Percentiles rank a stretch among this genome's conserved stretches.
Evolutionary conservation across 2,888 invertebrate species (phyloP).

Genomic region (Seira sanloemensis): DNA sequence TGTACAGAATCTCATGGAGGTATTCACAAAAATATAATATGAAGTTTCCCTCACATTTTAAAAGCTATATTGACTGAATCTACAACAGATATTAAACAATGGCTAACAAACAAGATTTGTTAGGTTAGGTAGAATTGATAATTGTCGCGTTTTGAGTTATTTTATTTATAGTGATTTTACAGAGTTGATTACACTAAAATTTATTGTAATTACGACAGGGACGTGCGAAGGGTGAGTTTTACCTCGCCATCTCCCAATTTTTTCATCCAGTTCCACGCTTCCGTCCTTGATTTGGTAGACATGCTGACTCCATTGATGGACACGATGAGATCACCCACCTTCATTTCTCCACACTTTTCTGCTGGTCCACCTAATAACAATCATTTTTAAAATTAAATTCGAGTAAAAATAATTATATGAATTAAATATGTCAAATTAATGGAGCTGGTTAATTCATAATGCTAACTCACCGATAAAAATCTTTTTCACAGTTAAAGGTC

Average conservation of each 20-base stretch:
- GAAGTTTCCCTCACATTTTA: neutral
- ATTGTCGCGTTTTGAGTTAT: neutral
- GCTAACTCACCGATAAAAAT: constrained; percentile 89
- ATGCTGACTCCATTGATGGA: constrained; percentile 89
- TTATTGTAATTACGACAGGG: constrained; percentile 63
- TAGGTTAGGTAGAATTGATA: neutral
- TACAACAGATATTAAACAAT: constrained; percentile 14
- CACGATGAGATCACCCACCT: constrained; percentile 91
- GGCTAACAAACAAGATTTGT: constrained; percentile 2
- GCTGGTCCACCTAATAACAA: constrained; percentile 87
- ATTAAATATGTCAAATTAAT: neutral
- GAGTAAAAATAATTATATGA: neutral
- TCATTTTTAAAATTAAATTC: constrained; percentile 18
- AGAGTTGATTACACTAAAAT: neutral
- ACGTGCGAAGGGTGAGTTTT: constrained; percentile 79
- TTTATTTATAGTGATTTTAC: neutral
- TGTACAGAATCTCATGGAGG: constrained; percentile 45
- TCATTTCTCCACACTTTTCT: constrained; percentile 88
- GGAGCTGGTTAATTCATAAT: no score
- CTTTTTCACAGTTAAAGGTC: constrained; percentile 92
- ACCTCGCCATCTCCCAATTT: constrained; percentile 91
- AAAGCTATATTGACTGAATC: constrained; percentile 27
- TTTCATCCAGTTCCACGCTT: constrained; percentile 96
- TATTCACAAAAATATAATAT: constrained; percentile 34
- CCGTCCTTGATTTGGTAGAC: constrained; percentile 90